These are phyloP conservation scores for Agriopis leucophaearia DNA, from an alignment of 2,888 invertebrate species.

Conservation along the genomic window DNA sequence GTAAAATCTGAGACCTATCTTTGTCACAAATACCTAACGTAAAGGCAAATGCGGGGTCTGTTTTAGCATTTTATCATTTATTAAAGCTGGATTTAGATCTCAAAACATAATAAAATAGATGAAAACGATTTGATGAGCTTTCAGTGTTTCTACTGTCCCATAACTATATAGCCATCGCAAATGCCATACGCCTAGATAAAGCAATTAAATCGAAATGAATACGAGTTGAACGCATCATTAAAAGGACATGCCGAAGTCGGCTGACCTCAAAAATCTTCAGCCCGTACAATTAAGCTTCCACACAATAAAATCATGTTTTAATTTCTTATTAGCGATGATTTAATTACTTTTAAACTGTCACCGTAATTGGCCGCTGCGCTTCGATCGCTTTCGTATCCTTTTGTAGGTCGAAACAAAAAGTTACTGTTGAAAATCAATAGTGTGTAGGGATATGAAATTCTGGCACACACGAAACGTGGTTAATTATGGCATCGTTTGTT, in stretches of 20 bases:
- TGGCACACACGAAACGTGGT: conserved; percentile 56
- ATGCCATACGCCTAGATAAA: conserved; percentile 59
- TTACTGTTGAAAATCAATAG: conserved; percentile 39
- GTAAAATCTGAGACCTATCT: no score
- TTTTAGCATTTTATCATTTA: no score
- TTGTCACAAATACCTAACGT: no score
- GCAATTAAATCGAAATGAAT: conserved; percentile 65
- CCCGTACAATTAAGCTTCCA: conserved; percentile 70
- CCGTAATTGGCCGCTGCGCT: conserved; percentile 67
- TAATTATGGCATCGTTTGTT: conserved; percentile 58
- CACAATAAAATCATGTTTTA: conserved; percentile 77
- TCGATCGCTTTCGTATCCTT: conserved; percentile 33
- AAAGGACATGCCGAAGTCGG: conserved; percentile 52
- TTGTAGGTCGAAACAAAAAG: conserved; percentile 34
- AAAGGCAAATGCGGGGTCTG: no score
- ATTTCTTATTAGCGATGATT: conserved; percentile 72
- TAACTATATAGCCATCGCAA: conserved; percentile 20
- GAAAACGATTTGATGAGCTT: neutral
- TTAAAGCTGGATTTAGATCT: neutral
- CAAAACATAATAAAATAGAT: neutral
- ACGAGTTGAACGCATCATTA: conserved; percentile 48
- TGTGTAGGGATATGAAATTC: conserved; percentile 49
- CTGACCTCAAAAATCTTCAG: conserved; percentile 64
- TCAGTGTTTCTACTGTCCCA: neutral
- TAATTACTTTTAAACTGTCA: conserved; percentile 68